Conservation (phyloP, 2,113 vertebrate species). For the Pomatostomus ruficeps region DNA sequence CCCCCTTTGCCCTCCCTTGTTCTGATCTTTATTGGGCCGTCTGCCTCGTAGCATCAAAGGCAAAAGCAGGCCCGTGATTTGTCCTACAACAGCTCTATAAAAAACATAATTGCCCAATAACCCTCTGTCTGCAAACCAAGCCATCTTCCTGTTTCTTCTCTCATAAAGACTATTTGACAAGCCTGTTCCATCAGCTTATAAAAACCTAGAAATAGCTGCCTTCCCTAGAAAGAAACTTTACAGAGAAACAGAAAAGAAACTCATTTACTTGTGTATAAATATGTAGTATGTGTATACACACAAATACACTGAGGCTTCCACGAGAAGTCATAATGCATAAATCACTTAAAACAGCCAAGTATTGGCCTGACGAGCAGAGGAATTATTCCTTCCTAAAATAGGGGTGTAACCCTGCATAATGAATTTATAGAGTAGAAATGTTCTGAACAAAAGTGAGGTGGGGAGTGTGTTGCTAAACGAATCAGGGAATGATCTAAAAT, state of each 20-base stretch:
- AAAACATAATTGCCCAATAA: slow-evolving; percentile 79
- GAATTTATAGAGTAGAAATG: neutral
- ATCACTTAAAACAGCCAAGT: neutral
- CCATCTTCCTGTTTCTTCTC: slow-evolving; percentile 79
- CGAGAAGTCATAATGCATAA: neutral
- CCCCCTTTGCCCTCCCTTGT: slow-evolving; percentile 72
- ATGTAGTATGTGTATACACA: neutral
- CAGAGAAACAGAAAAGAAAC: neutral
- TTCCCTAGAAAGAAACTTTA: slow-evolving; percentile 48
- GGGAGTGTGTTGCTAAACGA: neutral
- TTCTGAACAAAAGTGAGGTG: neutral
- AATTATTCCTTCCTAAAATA: neutral
- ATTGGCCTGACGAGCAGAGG: neutral
- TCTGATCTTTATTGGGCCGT: slow-evolving; percentile 79
- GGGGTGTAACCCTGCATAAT: neutral
- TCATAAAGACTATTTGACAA: slow-evolving; percentile 77
- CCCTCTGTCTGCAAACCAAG: slow-evolving; percentile 76
- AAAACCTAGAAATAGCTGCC: slow-evolving; percentile 64
- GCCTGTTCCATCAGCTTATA: slow-evolving; percentile 73
- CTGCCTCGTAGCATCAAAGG: slow-evolving; percentile 76
- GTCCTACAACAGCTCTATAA: slow-evolving; percentile 79
- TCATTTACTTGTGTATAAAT: neutral
- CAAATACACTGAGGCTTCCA: neutral
- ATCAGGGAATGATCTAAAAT: neutral
- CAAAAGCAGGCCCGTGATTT: slow-evolving; percentile 71